Evolutionary conservation across 2,113 vertebrate species (phyloP).

Genomic region (Cephalopholis sonnerati): DNA sequence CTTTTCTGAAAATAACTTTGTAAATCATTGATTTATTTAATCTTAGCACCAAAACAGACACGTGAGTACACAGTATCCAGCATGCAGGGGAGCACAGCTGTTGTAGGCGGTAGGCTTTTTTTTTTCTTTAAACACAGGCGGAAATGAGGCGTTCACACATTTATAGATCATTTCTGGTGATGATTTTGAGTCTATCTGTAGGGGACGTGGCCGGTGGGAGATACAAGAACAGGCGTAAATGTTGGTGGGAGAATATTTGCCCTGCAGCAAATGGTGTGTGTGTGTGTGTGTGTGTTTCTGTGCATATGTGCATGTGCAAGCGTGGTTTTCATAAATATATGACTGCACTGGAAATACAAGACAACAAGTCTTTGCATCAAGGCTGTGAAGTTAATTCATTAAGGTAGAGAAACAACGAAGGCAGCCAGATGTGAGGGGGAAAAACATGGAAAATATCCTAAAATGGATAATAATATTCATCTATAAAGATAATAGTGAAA

Average conservation of each 20-base stretch:
- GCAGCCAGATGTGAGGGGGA: neutral
- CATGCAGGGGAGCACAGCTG: constrained; percentile 25
- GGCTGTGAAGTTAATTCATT: neutral
- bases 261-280: constrained; percentile 40
- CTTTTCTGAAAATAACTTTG: neutral
- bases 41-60: constrained; percentile 13
- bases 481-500: neutral
- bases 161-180: constrained; percentile 64
- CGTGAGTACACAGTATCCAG: constrained; percentile 8
- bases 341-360: neutral
- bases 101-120: constrained; percentile 20
- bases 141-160: constrained; percentile 71
- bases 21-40: neutral
- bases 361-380: neutral
- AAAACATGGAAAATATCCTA: neutral
- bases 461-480: neutral
- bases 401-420: neutral
- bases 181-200: constrained; percentile 51
- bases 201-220: constrained; percentile 56
- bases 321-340: constrained; percentile 38
- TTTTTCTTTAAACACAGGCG: constrained; percentile 44
- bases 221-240: constrained; percentile 61
- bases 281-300: neutral
- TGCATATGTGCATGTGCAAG: constrained; percentile 5
- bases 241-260: constrained; percentile 55